A percentile compares a stretch with the other conserved stretches of the same genome.
phyloP scores from a whole-genome alignment of 2,113 vertebrate species.

The Aphyosemion australe region DNA sequence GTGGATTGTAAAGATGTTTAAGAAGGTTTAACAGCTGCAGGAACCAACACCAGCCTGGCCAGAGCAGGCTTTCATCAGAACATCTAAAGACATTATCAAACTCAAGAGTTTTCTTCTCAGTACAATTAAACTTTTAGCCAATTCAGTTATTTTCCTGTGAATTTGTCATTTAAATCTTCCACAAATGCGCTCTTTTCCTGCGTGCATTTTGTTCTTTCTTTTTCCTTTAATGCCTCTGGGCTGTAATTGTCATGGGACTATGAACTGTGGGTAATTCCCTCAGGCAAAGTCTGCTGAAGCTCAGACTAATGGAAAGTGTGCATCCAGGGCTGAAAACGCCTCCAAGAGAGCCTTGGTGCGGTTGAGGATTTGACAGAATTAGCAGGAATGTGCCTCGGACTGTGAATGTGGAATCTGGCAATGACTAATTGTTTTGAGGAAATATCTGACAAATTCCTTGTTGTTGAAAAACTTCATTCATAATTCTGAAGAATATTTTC shows the following conservation, averaged over 20 bases:
- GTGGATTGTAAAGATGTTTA: not conserved
- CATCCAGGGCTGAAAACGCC: not conserved
- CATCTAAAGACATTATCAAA: no score
- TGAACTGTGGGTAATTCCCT: conserved; percentile 13
- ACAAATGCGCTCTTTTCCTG: not conserved
- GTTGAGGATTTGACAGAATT: conserved; percentile 1
- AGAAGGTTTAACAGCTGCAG: no score
- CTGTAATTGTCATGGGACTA: not conserved
- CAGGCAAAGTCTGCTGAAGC: conserved; percentile 1
- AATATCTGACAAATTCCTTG: not conserved
- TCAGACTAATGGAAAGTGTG: not conserved
- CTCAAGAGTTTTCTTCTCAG: no score
- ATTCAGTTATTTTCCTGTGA: not conserved
- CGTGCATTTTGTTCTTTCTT: not conserved
- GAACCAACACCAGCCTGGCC: no score
- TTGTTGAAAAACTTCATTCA: not conserved
- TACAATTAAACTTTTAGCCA: no score
- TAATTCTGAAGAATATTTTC: no score
- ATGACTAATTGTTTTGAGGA: not conserved
- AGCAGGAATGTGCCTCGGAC: not conserved
- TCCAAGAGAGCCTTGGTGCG: not conserved
- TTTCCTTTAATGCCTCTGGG: not conserved
- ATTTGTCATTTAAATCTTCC: not conserved
- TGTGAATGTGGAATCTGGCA: not conserved
- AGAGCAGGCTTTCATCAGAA: no score